Conservation (phyloP, 2,888 invertebrate genomes). For the Saturnia japonica region DNA sequence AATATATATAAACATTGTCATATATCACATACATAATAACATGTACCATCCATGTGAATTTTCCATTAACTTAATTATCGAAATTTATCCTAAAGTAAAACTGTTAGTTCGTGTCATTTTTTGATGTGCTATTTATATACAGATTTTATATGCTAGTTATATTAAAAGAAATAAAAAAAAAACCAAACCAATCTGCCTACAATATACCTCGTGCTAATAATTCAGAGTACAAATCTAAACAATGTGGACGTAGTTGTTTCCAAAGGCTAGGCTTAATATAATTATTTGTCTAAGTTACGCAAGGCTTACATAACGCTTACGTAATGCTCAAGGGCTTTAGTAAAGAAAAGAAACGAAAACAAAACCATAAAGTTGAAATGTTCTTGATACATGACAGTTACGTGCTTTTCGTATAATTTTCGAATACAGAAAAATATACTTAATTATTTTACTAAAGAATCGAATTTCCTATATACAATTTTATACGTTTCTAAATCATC, state of each 20-base stretch:
- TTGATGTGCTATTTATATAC: too few relatives aligned
- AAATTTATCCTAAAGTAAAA: too few relatives aligned
- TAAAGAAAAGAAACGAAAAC: slow-evolving; percentile 29
- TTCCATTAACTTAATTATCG: too few relatives aligned
- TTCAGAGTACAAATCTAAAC: not conserved
- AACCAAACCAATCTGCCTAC: too few relatives aligned
- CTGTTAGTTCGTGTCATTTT: too few relatives aligned
- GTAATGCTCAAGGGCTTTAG: not conserved
- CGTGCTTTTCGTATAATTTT: not conserved
- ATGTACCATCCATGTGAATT: too few relatives aligned
- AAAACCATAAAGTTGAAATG: slow-evolving; percentile 37
- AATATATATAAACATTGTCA: too few relatives aligned
- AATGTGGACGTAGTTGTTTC: not conserved
- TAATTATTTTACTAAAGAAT: not conserved
- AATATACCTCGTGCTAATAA: not conserved
- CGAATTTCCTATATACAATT: not conserved
- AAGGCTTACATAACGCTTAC: slow-evolving; percentile 1
- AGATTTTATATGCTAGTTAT: too few relatives aligned
- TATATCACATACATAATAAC: too few relatives aligned
- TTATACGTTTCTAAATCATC: too few relatives aligned
- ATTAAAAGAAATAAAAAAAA: too few relatives aligned
- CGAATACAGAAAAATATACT: not conserved
- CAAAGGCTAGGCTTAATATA: not conserved
- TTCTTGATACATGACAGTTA: not conserved
- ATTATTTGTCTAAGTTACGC: not conserved